Conservation (phyloP, 2,888 invertebrate genomes). For the Eupithecia abbreviata region DNA sequence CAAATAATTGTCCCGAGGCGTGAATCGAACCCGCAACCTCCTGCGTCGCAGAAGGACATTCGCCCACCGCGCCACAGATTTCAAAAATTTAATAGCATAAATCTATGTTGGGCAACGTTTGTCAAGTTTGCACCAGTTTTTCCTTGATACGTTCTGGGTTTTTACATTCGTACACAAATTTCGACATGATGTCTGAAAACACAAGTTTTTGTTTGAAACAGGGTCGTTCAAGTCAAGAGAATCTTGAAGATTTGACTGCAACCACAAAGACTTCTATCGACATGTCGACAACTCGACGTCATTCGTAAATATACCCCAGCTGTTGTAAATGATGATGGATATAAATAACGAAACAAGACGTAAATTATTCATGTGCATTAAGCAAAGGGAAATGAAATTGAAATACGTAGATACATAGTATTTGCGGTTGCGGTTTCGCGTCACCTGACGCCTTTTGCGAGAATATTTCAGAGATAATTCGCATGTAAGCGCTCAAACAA, state of each 20-base stretch:
- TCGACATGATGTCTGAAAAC: too few relatives aligned
- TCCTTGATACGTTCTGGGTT: background rate
- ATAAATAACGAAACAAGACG: constrained; percentile 5
- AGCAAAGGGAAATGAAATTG: constrained; percentile 16
- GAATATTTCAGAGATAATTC: constrained; percentile 12
- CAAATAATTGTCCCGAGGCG: too few relatives aligned
- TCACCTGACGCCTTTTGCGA: constrained; percentile 10
- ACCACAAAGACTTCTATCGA: background rate
- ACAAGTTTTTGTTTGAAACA: too few relatives aligned
- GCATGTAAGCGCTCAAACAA: constrained; percentile 8
- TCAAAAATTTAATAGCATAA: too few relatives aligned
- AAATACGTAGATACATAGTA: constrained; percentile 7
- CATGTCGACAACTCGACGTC: background rate
- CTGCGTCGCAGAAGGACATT: too few relatives aligned
- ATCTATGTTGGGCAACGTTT: background rate
- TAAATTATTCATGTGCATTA: constrained; percentile 17
- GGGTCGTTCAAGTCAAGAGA: too few relatives aligned
- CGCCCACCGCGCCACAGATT: too few relatives aligned
- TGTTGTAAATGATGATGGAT: constrained; percentile 6
- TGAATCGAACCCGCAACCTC: too few relatives aligned
- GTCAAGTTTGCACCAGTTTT: background rate
- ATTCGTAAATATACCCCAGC: background rate
- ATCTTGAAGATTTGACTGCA: background rate
- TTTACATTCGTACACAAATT: background rate
- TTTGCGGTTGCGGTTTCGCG: constrained; percentile 11